Evolutionary conservation across 2,888 invertebrate genomes (phyloP), one percentile per base, ranked within the genome.

Genomic region (Alloplasta piceator): DNA sequence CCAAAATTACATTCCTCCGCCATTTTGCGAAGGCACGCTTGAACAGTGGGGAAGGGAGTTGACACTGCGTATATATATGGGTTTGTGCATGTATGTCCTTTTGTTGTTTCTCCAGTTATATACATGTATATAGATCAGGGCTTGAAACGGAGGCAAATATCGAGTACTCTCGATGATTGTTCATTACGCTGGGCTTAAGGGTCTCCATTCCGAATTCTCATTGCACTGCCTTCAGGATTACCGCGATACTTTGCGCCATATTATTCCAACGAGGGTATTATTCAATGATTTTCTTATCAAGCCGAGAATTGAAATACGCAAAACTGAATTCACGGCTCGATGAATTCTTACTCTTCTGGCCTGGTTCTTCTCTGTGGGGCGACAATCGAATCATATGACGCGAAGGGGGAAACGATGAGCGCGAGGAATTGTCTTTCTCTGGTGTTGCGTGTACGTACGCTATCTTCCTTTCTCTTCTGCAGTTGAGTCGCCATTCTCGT

Each of bases 1-100:
- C 84, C 85, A 80, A 89, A 88, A 88, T 88, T 88, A 87, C 88
- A 88, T 89, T 89, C 88, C 86, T 82, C 80, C 72, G 80, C 80
- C 78, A 82, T 84, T 78, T 82, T 83, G 73, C 68, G 78, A 64
- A 36, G 56, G 46, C 58, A 68, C 61, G 80, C 71, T 26, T 43
- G 58, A 76, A 68, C 5, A 52, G 50, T 61, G 55, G 70, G 58
- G 73, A 39, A 68, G 50, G 50, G 56, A 63, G 78, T 55, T 41
- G 52, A 64, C 50, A 70, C 39, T 78, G 55, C 66, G 64, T 77
- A 67, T 64, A 26, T 74, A 73, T 74, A 79, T 73, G 74, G 79
- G 78, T 82, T 73, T 68, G 41, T 73, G 66, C 61, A 52, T 26
- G 26, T 26, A 78, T 46, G 75, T 78, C 82, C 71, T 82, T 71